phyloP scores from a whole-genome alignment of 2,113 vertebrate genomes.

The Rattus rattus region DNA sequence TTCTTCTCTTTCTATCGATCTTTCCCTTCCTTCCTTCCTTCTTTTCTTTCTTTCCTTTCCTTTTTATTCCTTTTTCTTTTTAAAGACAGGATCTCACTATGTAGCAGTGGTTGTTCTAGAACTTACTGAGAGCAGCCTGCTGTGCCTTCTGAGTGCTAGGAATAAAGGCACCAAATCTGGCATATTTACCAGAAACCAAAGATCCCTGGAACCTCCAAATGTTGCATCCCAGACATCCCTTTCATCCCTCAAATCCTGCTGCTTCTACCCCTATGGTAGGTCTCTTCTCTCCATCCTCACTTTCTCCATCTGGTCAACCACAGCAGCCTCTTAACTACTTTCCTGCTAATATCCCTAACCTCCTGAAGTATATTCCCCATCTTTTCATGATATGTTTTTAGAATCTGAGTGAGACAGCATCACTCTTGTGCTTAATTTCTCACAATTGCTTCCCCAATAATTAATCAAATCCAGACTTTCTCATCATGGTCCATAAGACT shows the following conservation, averaged over 20 bases:
- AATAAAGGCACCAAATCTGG: not conserved
- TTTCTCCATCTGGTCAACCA: not conserved
- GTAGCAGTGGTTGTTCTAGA: not conserved
- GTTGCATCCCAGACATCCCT: not conserved
- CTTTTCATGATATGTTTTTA: not conserved
- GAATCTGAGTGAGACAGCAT: constrained; percentile 29
- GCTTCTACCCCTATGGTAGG: not conserved
- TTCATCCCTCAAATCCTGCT: not conserved
- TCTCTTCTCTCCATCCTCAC: not conserved
- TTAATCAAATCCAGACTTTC: constrained; percentile 48
- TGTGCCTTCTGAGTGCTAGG: not conserved
- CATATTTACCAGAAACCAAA: not conserved
- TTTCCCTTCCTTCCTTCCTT: not conserved
- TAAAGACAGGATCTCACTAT: not conserved
- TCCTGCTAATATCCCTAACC: not conserved
- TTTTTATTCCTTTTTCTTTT: not conserved
- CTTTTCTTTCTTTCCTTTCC: rapidly evolving
- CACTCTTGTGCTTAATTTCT: constrained; percentile 31
- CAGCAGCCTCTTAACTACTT: not conserved
- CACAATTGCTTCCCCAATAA: constrained; percentile 48
- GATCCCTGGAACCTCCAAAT: not conserved
- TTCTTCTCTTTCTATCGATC: rapidly evolving
- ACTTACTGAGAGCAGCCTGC: not conserved
- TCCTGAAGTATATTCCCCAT: not conserved
- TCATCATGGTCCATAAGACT: constrained; percentile 21